These are phyloP conservation scores for Pterobdella sp. DNA, from an alignment of 2,888 invertebrate genomes.

Conservation along the genomic window DNA sequence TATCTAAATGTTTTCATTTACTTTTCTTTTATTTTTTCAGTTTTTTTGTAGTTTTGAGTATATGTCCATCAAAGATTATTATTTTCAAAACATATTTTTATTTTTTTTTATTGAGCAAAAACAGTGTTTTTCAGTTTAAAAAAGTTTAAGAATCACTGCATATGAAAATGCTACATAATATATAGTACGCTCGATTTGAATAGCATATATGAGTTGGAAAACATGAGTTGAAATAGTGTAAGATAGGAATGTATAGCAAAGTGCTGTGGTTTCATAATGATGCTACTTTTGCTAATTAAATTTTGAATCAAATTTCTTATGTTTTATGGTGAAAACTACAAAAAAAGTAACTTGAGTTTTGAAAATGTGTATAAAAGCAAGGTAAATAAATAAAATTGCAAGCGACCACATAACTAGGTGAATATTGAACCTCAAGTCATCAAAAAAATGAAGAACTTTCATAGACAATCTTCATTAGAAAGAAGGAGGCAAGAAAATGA, in stretches of 20 bases:
- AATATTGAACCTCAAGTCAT: too few relatives aligned
- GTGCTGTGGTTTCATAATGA: too few relatives aligned
- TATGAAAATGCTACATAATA: not conserved
- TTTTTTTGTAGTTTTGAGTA: too few relatives aligned
- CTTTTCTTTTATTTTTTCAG: not conserved
- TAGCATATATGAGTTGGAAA: not conserved
- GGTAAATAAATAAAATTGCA: too few relatives aligned
- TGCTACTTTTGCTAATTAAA: too few relatives aligned
- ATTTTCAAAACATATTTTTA: too few relatives aligned
- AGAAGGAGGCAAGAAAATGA: slow-evolving; percentile 1
- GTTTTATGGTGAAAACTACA: too few relatives aligned
- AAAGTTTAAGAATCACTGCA: not conserved
- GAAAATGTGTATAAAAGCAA: too few relatives aligned
- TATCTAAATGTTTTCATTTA: not conserved
- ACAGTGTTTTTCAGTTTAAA: not conserved
- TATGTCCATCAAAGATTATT: too few relatives aligned
- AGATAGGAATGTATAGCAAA: not conserved
- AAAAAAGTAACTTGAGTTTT: too few relatives aligned
- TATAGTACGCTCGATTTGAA: not conserved
- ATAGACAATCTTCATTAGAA: slow-evolving; percentile 21
- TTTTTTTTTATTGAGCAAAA: not conserved
- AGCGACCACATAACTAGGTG: too few relatives aligned
- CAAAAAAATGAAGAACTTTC: not conserved
- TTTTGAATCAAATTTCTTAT: too few relatives aligned
- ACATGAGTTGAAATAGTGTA: not conserved